Base-by-base conservation (phyloP, 2,888 invertebrate genomes). In the Sarcophaga rosellei region DNA sequence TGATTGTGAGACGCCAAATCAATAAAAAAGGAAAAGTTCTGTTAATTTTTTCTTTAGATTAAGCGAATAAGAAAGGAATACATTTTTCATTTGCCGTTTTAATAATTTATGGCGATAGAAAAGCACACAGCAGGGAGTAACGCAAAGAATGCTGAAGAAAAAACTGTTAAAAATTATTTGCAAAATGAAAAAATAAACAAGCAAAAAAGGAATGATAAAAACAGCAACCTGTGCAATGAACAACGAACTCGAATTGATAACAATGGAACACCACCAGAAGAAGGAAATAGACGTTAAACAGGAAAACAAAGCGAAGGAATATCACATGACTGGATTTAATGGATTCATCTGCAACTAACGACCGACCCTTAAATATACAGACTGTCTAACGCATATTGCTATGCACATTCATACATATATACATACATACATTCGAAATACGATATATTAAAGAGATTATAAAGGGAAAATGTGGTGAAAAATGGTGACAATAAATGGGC, bases 71-170 rank as follows among this genome's bases (percentile, higher is more conserved):
- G 53, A 15, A 17, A 84, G 88, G 90, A 90, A 88, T 88, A 90
- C 88, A 89, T 90, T 91, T 12, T 90, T 88, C n/a, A 17, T 76
- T 76, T 80, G 74, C 66, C 57, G 65, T 88, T 89, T 91, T 88
- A 92, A 91, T 92, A 90, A 91, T 91, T 92, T 91, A 91, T 91
- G 90, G 89, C 88, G 84, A 78, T 86, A 84, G 79, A 87, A 88
- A 80, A 74, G 20, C 68, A 66, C 89, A 88, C 88, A 89, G 87
- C 87, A 84, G 89, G 88, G 88, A 89, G 88, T 88, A 88, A 15
- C 17, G 17, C 15, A 63, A 21, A 80, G 20, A 62, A 15, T 15
- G 4, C 12, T 53, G 15, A 17, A 53, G 35, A 8, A 35, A 68
- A 74, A 81, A 75, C 63, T 57, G 69, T 5, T 44, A 63, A 70